phyloP scores from a whole-genome alignment of 2,888 invertebrate genomes.

The Oxyteleia sp. region DNA sequence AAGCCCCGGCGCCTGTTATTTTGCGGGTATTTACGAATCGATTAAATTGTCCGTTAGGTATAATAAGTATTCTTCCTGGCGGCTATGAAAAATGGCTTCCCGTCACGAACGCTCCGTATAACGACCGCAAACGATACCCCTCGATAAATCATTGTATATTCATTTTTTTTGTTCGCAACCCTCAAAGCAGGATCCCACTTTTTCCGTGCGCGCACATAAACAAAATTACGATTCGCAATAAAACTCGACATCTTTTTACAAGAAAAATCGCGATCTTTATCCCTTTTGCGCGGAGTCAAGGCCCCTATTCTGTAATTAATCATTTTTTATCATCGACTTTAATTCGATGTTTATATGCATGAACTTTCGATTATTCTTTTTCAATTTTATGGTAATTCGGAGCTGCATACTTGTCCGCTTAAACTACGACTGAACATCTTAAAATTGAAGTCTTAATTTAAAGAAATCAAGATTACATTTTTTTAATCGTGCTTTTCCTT shows the following conservation, averaged over 20 bases:
- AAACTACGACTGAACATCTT: no score
- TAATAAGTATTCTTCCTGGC: constrained; percentile 80
- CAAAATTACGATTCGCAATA: constrained; percentile 62
- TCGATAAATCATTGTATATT: constrained; percentile 83
- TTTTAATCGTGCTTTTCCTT: no score
- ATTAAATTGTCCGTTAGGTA: constrained; percentile 81
- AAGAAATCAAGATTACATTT: no score
- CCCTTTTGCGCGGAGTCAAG: constrained; percentile 22
- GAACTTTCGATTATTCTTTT: constrained; percentile 49
- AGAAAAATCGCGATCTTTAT: constrained; percentile 44
- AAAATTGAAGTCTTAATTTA: no score
- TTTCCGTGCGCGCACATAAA: constrained; percentile 46
- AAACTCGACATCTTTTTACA: constrained; percentile 50
- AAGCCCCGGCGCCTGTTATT: constrained; percentile 40
- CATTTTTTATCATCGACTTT: constrained; percentile 54
- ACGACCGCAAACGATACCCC: constrained; percentile 80
- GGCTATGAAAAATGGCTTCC: constrained; percentile 81
- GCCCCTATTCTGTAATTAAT: constrained; percentile 46
- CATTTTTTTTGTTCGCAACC: constrained; percentile 74
- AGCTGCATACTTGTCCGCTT: no score
- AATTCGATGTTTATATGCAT: constrained; percentile 60
- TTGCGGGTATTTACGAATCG: constrained; percentile 78
- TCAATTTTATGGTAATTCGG: constrained; percentile 48
- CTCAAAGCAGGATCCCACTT: constrained; percentile 31
- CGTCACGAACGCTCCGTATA: constrained; percentile 81